Evolutionary conservation across 2,888 invertebrate species (phyloP).

Genomic region (Oxyscelio sp.): DNA sequence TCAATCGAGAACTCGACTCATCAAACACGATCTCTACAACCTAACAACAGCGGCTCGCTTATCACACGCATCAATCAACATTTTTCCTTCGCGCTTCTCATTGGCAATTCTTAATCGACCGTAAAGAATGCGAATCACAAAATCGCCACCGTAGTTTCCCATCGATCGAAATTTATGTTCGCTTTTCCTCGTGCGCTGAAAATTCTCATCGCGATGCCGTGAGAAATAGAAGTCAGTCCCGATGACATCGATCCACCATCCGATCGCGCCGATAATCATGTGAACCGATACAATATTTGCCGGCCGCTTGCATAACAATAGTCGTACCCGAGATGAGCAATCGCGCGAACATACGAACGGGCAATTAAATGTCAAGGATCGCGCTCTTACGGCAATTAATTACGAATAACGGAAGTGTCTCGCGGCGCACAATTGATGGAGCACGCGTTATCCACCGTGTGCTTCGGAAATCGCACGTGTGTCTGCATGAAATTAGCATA

Average conservation of each 20-base stretch:
- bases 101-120: no score
- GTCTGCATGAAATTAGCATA: slow-evolving; percentile 45
- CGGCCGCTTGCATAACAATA: slow-evolving; percentile 31
- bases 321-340: slow-evolving; percentile 33
- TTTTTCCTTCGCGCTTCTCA: no score
- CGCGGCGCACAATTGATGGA: slow-evolving; percentile 62
- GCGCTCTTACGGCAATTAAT: slow-evolving; percentile 78
- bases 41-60: no score
- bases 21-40: no score
- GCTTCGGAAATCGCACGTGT: slow-evolving; percentile 41
- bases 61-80: no score
- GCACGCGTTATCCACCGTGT: slow-evolving; percentile 17
- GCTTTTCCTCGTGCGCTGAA: slow-evolving; percentile 13
- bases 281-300: slow-evolving; percentile 24
- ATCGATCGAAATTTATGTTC: slow-evolving; percentile 3
- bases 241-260: neutral
- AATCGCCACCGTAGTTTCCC: no score
- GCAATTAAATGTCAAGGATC: slow-evolving; percentile 80
- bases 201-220: slow-evolving; percentile 20
- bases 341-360: slow-evolving; percentile 42
- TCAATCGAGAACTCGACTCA: no score
- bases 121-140: no score
- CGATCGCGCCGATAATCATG: slow-evolving; percentile 10
- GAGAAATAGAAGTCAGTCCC: slow-evolving; percentile 26
- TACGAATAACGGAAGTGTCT: slow-evolving; percentile 74